Percentiles rank a stretch among this genome's conserved stretches.
These are phyloP conservation scores for Lycocerus yunnanus DNA, from an alignment of 2,888 invertebrate genomes.

Conservation along the genomic window DNA sequence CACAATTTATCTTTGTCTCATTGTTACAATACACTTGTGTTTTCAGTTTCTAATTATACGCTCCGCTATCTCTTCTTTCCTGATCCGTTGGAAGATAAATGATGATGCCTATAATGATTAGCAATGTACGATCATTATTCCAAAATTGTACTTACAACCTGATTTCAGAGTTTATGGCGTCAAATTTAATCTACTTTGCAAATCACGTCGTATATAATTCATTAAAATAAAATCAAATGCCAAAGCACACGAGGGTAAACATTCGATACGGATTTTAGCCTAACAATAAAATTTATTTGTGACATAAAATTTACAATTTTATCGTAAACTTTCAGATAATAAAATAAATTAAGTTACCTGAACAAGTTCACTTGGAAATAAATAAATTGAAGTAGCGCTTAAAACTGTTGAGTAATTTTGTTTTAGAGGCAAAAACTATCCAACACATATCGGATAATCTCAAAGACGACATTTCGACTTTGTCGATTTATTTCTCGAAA, in stretches of 20 bases:
- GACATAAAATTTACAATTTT: neutral
- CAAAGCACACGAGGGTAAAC: neutral
- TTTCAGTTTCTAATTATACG: slow-evolving; percentile 34
- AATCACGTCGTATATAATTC: neutral
- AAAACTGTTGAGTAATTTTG: neutral
- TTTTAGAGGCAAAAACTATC: neutral
- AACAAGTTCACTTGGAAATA: neutral
- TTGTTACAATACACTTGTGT: slow-evolving; percentile 25
- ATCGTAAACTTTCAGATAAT: neutral
- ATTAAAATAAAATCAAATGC: neutral
- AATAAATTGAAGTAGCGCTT: neutral
- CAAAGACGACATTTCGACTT: neutral
- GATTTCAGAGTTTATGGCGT: neutral
- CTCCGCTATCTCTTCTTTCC: slow-evolving; percentile 28
- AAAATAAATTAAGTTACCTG: neutral
- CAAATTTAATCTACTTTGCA: neutral
- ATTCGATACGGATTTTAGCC: neutral
- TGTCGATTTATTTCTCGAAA: neutral
- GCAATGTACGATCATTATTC: slow-evolving; percentile 17
- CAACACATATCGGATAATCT: neutral
- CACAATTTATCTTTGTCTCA: slow-evolving; percentile 31
- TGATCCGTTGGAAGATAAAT: slow-evolving; percentile 34
- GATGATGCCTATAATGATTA: slow-evolving; percentile 35
- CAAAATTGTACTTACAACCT: neutral
- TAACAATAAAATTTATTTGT: neutral